phyloP scores from a whole-genome alignment of 2,113 vertebrate species.

The Campylomormyrus tamandua region DNA sequence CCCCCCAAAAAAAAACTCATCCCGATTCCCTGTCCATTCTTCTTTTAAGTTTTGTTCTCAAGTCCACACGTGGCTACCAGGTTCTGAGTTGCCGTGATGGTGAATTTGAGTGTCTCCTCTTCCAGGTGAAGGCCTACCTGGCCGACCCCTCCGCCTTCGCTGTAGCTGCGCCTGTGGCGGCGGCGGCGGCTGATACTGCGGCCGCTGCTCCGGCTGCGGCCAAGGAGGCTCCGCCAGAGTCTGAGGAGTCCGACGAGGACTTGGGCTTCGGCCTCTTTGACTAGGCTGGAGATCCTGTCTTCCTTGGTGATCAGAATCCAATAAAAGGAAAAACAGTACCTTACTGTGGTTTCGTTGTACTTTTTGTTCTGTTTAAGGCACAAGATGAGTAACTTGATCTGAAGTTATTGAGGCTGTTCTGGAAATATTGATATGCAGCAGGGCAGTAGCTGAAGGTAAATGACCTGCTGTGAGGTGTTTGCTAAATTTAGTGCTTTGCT shows the following conservation, averaged over 20 bases:
- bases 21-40: neutral
- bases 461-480: neutral
- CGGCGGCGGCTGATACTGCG: conserved; percentile 52
- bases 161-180: conserved; percentile 59
- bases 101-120: neutral
- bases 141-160: conserved; percentile 88
- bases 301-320: neutral
- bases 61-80: neutral
- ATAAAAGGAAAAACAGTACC: neutral
- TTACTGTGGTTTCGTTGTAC: neutral
- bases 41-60: neutral
- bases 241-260: conserved; percentile 88
- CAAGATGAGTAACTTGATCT: neutral
- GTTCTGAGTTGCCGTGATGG: neutral
- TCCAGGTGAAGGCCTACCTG: conserved; percentile 83
- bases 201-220: conserved; percentile 69
- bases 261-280: conserved; percentile 96
- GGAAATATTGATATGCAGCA: neutral
- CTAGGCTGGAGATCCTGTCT: conserved; percentile 37
- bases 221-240: conserved; percentile 70
- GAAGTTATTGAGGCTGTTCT: neutral
- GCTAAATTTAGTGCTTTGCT: neutral
- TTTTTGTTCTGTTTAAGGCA: neutral
- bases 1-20: neutral
- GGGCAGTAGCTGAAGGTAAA: neutral